A percentile compares a stretch with the other conserved stretches of the same genome.
Evolutionary conservation across 2,888 invertebrate species (phyloP).

Genomic region (Drosophila rellima): DNA sequence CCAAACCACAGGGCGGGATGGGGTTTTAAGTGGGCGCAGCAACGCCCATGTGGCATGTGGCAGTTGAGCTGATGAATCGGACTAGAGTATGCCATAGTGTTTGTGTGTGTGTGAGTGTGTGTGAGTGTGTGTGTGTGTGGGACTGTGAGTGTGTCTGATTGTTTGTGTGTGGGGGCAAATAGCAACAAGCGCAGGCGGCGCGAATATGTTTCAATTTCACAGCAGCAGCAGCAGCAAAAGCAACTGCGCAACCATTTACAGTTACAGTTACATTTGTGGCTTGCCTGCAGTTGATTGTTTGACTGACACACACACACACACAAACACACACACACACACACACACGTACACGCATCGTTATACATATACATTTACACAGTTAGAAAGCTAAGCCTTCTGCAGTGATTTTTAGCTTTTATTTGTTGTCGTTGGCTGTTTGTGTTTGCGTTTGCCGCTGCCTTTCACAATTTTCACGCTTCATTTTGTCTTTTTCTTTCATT

Average conservation of each 20-base stretch:
- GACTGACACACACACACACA: slow-evolving; percentile 28
- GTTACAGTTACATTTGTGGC: slow-evolving; percentile 44
- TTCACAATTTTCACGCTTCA: slow-evolving; percentile 42
- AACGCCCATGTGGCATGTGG: slow-evolving; percentile 23
- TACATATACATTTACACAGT: slow-evolving; percentile 5
- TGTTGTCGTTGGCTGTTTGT: slow-evolving; percentile 18
- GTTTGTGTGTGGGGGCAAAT: slow-evolving; percentile 11
- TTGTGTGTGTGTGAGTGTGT: not conserved
- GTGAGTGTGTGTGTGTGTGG: slow-evolving; percentile 19
- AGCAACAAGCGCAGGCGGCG: slow-evolving; percentile 28
- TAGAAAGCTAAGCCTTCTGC: slow-evolving; percentile 31
- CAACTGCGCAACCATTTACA: slow-evolving; percentile 32
- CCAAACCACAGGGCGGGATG: slow-evolving; percentile 38
- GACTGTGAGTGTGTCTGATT: not conserved
- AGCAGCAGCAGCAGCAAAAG: slow-evolving; percentile 18
- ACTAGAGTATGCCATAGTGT: slow-evolving; percentile 1
- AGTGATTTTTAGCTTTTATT: slow-evolving; percentile 38
- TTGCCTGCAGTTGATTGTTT: slow-evolving; percentile 34
- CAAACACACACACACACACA: slow-evolving; percentile 11
- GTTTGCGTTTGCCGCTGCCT: slow-evolving; percentile 17
- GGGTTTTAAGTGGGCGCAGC: slow-evolving; percentile 9
- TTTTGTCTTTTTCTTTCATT: slow-evolving; percentile 31
- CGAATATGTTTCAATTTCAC: slow-evolving; percentile 63
- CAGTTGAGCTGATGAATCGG: slow-evolving; percentile 25
- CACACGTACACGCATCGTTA: too few relatives aligned